A percentile compares a stretch with the other conserved stretches of the same genome.
phyloP scores from a whole-genome alignment of 1,140 invertebrate genomes.

The Eriocheir sinensis region DNA sequence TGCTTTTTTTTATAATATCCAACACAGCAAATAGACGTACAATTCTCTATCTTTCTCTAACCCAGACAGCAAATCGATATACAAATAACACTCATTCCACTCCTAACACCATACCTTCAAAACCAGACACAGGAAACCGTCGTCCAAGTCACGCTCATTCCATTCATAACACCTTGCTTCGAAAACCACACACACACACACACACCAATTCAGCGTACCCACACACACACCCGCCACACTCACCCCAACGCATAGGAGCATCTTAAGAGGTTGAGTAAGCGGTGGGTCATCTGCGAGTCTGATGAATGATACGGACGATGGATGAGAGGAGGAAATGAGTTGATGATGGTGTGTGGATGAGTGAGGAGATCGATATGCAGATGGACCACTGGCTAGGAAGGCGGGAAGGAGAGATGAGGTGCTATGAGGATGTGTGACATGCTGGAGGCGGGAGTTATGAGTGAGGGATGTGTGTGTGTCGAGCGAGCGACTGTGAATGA shows the following conservation, averaged over 20 bases:
- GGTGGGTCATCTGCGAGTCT: not conserved
- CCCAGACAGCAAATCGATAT: no score
- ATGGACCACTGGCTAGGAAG: not conserved
- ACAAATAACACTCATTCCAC: no score
- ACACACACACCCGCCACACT: not conserved
- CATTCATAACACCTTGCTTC: no score
- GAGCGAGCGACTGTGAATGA: not conserved
- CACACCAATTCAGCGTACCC: not conserved
- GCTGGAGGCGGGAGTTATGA: not conserved
- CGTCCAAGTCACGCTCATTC: not conserved
- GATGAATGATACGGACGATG: not conserved
- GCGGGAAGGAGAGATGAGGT: not conserved
- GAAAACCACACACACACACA: no score
- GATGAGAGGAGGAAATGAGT: constrained; percentile 3
- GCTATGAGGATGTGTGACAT: not conserved
- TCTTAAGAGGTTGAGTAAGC: not conserved
- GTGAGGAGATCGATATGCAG: not conserved
- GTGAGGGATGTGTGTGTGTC: not conserved
- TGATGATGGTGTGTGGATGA: not conserved
- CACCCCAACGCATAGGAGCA: not conserved
- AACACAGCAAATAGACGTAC: no score
- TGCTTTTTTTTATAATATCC: no score
- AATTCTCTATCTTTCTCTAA: no score
- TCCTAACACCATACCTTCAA: no score
- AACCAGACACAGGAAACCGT: no score